These are phyloP conservation scores for Chironomus riparius DNA, from an alignment of 2,888 invertebrate species.

Conservation along the genomic window DNA sequence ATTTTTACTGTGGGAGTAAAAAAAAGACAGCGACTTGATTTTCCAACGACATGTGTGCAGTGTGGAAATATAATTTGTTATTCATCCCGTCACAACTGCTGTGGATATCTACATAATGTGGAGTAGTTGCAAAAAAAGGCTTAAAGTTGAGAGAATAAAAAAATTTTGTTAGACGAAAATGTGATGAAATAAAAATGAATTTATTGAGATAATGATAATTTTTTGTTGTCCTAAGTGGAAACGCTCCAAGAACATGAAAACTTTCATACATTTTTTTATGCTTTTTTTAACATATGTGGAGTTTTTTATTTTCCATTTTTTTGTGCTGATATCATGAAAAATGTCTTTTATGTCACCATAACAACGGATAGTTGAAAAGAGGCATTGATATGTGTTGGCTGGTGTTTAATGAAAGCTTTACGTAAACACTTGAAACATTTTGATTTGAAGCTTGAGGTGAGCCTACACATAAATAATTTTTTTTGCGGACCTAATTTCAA, in stretches of 20 bases:
- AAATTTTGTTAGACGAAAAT: background rate
- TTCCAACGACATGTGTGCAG: conserved; percentile 7
- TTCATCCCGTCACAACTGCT: conserved; percentile 18
- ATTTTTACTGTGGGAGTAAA: background rate
- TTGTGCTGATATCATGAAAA: too few species aligned
- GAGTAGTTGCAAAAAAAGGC: background rate
- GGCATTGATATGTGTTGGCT: too few species aligned
- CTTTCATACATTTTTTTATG: background rate
- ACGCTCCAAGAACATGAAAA: too few species aligned
- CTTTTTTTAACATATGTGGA: background rate
- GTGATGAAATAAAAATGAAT: conserved; percentile 18
- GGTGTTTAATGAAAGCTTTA: too few species aligned
- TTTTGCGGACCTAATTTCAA: too few species aligned
- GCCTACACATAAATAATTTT: too few species aligned
- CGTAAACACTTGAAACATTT: too few species aligned
- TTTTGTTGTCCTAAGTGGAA: background rate
- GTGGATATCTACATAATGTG: background rate
- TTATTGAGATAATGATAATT: background rate
- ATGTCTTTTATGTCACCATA: background rate
- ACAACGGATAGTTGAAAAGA: background rate
- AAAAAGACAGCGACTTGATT: conserved; percentile 8
- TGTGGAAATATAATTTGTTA: conserved; percentile 14
- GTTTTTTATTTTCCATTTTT: background rate
- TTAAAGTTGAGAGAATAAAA: background rate
- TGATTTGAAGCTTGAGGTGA: too few species aligned